Evolutionary conservation across 2,888 invertebrate species (phyloP), one percentile per base, ranked within the genome.

Genomic region (Yponomeuta evonymella): DNA sequence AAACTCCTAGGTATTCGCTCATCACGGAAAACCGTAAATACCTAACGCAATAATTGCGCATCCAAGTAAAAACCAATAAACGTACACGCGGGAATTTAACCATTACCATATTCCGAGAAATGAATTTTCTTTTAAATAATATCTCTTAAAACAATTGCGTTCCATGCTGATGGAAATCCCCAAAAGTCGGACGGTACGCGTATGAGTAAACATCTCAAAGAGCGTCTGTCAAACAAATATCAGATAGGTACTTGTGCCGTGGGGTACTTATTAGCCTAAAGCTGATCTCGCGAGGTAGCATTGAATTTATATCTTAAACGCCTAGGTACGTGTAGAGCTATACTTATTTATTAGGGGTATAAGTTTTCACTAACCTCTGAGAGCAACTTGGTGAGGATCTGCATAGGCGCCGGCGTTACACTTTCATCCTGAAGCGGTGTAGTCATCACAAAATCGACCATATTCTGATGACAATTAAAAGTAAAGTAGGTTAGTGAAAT

Each of bases 361-460:
- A 33, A 33, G 33, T 33, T 33, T 2, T 33, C 33, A 33, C 76
- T 80, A 79, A 93, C 93, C 83, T 94, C 93, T 71, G 95, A 94
- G 64, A 96, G 89, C 67, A 96, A 89, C 77, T 94, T 94, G 4
- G 96, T 96, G 30, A 96, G 94, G 33, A 96, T 94, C 78, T 95
- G 95, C 73, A 96, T 84, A 4, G 96, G 96, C 51, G 94, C 94
- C 70, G 95, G 94, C 73, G 95, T 94, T 63, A 96, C 95, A 77
- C 94, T 93, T 75, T 95, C 95, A 80, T 96, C 96, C 86, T 96
- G 96, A 67, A 96, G 91, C 0, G 96, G 96, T 4, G 95, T 96
- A 73, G 94, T 94, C 82, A 95, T 93, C 1, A 95, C 95, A 76
- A 95, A 94, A 78, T 96, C 96, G 70, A 96, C 95, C 94, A 96